Evolutionary conservation across 2,888 invertebrate species (phyloP), one percentile per base, ranked within the genome.

Genomic region (Dryomyza anilis): DNA sequence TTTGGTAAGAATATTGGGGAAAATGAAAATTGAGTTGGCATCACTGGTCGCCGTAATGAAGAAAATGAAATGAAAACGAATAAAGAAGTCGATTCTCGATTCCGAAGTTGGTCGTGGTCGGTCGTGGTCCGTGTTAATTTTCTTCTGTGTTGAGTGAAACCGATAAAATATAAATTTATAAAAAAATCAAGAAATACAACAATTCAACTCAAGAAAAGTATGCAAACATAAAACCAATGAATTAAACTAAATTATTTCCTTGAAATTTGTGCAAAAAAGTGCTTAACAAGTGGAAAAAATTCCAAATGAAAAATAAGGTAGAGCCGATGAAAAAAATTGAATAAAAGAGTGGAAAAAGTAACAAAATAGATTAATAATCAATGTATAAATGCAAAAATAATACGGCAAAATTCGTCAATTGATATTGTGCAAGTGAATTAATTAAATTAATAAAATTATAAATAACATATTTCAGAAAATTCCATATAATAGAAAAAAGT

Each of bases 61-160:
- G 65, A 69, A 69, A 69, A 69, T 72, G 66, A 52, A n/a, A n/a
- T n/a, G n/a, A n/a, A n/a, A n/a, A 57, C 61, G 59, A 69, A 63
- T 57, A 39, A 56, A 65, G 55, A 65, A 68, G 58, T 45, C 50
- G 67, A 53, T n/a, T n/a, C n/a, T n/a, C n/a, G n/a, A n/a, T n/a
- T n/a, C n/a, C n/a, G n/a, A n/a, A n/a, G n/a, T n/a, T n/a, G n/a
- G n/a, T n/a, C n/a, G n/a, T n/a, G n/a, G n/a, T n/a, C 67, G 66
- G 45, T 60, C 60, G 67, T 55, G 67, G 66, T 69, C 66, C 69
- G 63, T 66, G 66, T 60, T 64, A 58, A 64, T 45, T 64, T 48
- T 56, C 25, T 45, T 46, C 7, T n/a, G 36, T 53, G 45, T 39
- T n/a, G n/a, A 16, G 14, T n/a, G 50, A 52, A 19, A n/a, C n/a